Percentiles rank a stretch among this genome's conserved stretches.
Conservation (phyloP, 30 jellyfish, hydroid and myxozoan species). For the Aurelia coerulea region DNA sequence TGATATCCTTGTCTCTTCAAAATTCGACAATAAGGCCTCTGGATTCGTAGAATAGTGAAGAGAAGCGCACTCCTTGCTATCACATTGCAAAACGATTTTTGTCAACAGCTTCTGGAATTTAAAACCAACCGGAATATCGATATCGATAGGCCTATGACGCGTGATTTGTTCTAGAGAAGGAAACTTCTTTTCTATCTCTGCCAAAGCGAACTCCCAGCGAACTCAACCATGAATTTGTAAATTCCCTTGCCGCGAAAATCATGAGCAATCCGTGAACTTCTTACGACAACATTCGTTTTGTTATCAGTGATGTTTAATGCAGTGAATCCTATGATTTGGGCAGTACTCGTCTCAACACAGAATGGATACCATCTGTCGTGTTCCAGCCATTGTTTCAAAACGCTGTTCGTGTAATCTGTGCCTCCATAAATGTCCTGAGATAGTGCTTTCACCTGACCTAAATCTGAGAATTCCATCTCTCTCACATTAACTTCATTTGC, state of each 20-base stretch:
- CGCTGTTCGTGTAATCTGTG: neutral
- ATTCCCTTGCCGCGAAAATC: constrained; percentile 7
- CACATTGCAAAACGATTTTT: too few relatives aligned
- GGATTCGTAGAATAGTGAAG: too few relatives aligned
- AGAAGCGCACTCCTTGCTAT: too few relatives aligned
- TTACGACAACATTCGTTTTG: neutral
- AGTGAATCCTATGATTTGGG: neutral
- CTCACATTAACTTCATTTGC: too few relatives aligned
- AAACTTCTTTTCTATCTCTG: neutral
- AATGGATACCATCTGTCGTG: neutral
- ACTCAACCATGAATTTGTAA: neutral
- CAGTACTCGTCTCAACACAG: neutral
- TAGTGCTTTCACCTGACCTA: too few relatives aligned
- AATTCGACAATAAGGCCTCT: too few relatives aligned
- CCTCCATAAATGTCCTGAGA: neutral
- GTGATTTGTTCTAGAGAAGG: neutral
- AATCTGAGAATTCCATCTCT: too few relatives aligned
- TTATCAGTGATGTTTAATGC: constrained; percentile 7
- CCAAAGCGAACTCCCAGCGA: neutral
- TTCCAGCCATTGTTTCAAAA: neutral
- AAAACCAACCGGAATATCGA: too few relatives aligned
- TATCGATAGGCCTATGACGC: neutral
- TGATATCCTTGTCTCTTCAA: too few relatives aligned
- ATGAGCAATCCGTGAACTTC: neutral
- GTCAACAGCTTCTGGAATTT: too few relatives aligned